Base-by-base conservation (phyloP, 2,888 invertebrate genomes). In the Thyatira batis region DNA sequence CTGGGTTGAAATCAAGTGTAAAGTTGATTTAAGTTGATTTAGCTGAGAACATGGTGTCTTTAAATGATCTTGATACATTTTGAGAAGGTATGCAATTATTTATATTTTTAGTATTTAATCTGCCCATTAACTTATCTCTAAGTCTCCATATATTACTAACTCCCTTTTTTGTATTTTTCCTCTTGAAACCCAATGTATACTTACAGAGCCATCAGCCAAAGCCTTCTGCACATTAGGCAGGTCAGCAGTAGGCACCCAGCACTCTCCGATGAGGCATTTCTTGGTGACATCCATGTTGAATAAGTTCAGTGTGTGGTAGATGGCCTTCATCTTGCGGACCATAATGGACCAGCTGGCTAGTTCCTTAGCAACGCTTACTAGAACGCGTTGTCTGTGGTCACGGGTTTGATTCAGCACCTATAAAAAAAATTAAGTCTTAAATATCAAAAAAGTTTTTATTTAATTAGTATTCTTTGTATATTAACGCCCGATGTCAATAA, bases 291-390 rank as follows among this genome's bases (percentile, higher is more conserved):
- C 97, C 92, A 97, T 94, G 82, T 95, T 97, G 92, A 97, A 97
- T 65, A 97, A 89, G 84, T 98, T 98, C 71, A 98, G 93, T 0
- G 97, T 97, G 85, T 97, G 97, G 89, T 97, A 98, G 81, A 97
- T 97, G 52, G 97, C 97, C 87, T 98, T 98, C 94, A 97, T 97
- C 89, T 98, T 97, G 65, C 96, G 94, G 28, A 97, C 97, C 95
- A 97, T 97, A 60, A 97, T 94, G 69, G 94, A 94, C 98, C 98
- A 98, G 79, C 95, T 95, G 60, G 96, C 95, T 61, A 98, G 92
- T 79, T 98, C 97, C 81, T 97, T 97, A 49, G 97, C 97, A 0
- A 98, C 98, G 65, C 96, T 96, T 11, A 95, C 94, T 33, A 98
- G 89, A 0, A 98, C 97, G 39, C 98, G 94, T 76, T 97, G 97